These are phyloP conservation scores for Apocheima hispidaria DNA, from an alignment of 2,888 invertebrate genomes.

Conservation along the genomic window DNA sequence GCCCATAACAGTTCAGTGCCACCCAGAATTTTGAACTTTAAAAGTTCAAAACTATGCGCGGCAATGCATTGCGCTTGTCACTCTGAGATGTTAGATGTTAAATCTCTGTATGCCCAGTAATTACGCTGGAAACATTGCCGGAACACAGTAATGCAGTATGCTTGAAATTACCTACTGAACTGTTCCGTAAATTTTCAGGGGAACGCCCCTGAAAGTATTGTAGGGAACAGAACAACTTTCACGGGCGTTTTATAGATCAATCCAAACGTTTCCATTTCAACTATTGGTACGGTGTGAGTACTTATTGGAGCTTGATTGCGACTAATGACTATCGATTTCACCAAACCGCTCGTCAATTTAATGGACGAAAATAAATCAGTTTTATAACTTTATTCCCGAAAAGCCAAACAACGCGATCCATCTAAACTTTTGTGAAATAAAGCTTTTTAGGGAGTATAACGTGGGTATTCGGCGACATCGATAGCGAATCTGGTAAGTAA, in stretches of 20 bases:
- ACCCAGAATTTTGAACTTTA: no score
- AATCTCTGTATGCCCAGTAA: no score
- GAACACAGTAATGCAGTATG: no score
- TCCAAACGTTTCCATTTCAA: constrained; percentile 10
- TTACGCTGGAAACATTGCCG: no score
- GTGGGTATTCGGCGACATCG: constrained; percentile 11
- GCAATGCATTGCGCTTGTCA: no score
- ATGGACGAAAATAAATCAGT: constrained; percentile 34
- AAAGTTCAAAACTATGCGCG: no score
- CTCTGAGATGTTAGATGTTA: no score
- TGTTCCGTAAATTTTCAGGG: background rate
- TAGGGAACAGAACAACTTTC: background rate
- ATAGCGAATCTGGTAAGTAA: constrained; percentile 28
- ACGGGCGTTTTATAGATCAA: background rate
- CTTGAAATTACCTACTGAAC: background rate
- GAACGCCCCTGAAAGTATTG: background rate
- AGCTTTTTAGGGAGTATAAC: constrained; percentile 6
- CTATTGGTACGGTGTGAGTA: background rate
- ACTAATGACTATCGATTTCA: constrained; percentile 32
- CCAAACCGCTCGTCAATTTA: constrained; percentile 29
- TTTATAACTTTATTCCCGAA: constrained; percentile 21
- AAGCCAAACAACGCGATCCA: constrained; percentile 23
- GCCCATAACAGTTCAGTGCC: no score
- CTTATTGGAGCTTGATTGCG: constrained; percentile 21
- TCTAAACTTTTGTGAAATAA: constrained; percentile 20